These are phyloP conservation scores for Agelas oroides DNA, from an alignment of 37 sponge, comb jelly and placozoan genomes.

Conservation along the genomic window DNA sequence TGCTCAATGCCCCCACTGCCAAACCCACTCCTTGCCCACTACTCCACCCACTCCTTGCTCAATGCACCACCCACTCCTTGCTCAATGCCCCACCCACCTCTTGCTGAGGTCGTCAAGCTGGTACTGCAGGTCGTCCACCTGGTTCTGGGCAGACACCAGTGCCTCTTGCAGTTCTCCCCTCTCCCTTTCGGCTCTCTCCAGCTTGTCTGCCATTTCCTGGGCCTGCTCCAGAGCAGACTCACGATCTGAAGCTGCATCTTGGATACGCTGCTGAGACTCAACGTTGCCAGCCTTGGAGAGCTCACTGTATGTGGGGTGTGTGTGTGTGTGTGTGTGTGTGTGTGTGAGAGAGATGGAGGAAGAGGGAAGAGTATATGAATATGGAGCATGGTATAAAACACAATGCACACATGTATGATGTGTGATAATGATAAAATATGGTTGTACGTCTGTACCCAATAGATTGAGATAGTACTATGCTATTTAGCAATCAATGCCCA, in stretches of 20 bases:
- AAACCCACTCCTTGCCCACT: too few species aligned
- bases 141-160: conserved; percentile 17
- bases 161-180: conserved; percentile 38
- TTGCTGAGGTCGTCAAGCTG: conserved; percentile 55
- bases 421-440: too few species aligned
- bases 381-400: too few species aligned
- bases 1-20: too few species aligned
- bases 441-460: too few species aligned
- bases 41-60: too few species aligned
- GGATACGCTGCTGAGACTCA: conserved; percentile 8
- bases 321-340: neutral
- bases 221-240: conserved; percentile 50
- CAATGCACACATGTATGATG: too few species aligned
- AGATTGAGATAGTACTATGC: too few species aligned
- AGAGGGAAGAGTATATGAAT: too few species aligned
- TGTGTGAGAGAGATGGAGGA: too few species aligned
- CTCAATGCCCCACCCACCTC: neutral
- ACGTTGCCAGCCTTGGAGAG: conserved; percentile 3
- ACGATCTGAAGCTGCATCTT: conserved; percentile 9
- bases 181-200: conserved; percentile 32
- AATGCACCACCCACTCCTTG: too few species aligned
- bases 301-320: conserved; percentile 41
- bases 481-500: too few species aligned
- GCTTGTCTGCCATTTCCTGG: conserved; percentile 45
- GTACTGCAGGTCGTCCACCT: conserved; percentile 44